phyloP scores from a whole-genome alignment of 1,140 invertebrate species.

The Ptiloglossa arizonensis region DNA sequence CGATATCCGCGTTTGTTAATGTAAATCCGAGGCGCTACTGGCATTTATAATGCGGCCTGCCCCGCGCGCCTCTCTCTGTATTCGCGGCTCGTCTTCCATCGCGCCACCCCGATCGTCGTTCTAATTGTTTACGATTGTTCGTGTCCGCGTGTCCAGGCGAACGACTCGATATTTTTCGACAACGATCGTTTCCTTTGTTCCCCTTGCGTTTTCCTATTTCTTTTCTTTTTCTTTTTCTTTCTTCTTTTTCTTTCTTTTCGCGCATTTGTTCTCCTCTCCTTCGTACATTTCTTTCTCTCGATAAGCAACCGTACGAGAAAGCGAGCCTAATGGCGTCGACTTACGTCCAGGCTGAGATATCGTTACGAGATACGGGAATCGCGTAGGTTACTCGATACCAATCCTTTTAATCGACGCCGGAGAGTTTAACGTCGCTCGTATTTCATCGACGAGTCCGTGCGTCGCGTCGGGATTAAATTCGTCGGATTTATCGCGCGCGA shows the following conservation, averaged over 20 bases:
- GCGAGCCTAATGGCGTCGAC: neutral
- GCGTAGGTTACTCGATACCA: constrained; percentile 20
- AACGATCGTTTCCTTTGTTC: neutral
- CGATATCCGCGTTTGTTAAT: constrained; percentile 60
- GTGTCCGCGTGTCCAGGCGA: neutral
- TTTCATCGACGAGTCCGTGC: constrained; percentile 10
- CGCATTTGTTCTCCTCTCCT: no score
- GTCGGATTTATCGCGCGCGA: neutral
- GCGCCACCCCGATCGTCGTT: constrained; percentile 16
- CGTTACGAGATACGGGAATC: constrained; percentile 23
- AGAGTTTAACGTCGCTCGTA: neutral
- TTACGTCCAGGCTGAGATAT: constrained; percentile 11
- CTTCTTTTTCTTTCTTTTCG: no score
- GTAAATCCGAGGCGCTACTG: constrained; percentile 51
- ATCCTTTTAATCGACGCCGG: constrained; percentile 8
- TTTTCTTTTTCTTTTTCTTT: neutral
- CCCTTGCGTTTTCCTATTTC: neutral
- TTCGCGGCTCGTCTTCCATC: constrained; percentile 12
- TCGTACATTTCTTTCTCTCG: neutral
- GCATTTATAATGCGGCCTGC: constrained; percentile 55
- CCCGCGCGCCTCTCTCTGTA: neutral
- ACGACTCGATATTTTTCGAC: neutral
- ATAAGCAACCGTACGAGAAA: neutral
- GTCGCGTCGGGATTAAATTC: neutral
- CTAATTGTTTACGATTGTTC: constrained; percentile 40